Evolutionary conservation across 30 jellyfish, hydroid and myxozoan species (phyloP).

Genomic region (Mastigias papua): DNA sequence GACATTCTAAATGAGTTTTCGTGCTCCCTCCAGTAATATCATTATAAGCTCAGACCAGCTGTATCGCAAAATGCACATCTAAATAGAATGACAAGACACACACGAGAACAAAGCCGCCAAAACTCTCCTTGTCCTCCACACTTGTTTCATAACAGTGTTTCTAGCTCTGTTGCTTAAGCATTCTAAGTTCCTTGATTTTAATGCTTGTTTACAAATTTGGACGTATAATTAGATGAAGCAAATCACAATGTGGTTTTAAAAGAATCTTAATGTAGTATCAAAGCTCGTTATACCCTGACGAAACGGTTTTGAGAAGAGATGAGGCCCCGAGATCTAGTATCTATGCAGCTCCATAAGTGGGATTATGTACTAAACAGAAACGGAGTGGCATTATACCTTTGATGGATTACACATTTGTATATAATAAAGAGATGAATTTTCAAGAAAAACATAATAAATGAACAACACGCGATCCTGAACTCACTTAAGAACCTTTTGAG

Average conservation of each 20-base stretch:
- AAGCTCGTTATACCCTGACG: not conserved
- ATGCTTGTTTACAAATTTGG: not conserved
- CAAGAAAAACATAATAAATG: not conserved
- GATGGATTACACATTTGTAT: not conserved
- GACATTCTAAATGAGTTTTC: too few relatives aligned
- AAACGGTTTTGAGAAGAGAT: constrained; percentile 8
- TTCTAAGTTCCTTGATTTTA: not conserved
- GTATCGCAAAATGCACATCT: too few relatives aligned
- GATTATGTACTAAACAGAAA: constrained; percentile 2
- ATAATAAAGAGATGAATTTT: not conserved
- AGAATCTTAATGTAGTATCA: not conserved
- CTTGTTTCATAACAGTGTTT: too few relatives aligned
- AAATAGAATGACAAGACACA: too few relatives aligned
- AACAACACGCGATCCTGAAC: constrained; percentile 10
- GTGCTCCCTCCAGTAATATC: too few relatives aligned
- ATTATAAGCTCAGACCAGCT: too few relatives aligned
- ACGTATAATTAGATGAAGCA: not conserved
- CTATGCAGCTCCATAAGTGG: not conserved
- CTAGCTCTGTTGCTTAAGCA: too few relatives aligned
- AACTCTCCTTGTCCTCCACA: too few relatives aligned
- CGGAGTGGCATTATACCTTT: not conserved
- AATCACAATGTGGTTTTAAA: not conserved
- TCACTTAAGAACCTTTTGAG: too few relatives aligned
- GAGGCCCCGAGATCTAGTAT: not conserved
- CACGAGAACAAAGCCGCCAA: too few relatives aligned